Evolutionary conservation across 2,113 vertebrate species (phyloP).

Genomic region (Eptatretus burgeri): DNA sequence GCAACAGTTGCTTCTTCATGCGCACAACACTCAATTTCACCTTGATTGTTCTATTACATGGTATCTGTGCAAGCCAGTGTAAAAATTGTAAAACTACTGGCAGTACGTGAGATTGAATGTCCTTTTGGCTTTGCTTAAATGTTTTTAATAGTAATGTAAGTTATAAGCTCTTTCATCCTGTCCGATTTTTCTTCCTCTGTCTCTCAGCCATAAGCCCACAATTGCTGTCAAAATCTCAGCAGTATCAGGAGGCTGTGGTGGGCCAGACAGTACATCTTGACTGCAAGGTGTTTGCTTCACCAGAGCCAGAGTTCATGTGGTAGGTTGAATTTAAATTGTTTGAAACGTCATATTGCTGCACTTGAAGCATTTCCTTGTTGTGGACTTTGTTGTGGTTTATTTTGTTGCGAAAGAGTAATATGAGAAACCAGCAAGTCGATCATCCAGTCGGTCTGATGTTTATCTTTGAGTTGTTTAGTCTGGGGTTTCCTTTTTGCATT

Average conservation of each 20-base stretch:
- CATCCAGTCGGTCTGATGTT: background rate
- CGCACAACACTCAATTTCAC: no score
- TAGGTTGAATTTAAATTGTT: background rate
- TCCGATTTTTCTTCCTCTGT: no score
- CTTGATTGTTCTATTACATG: no score
- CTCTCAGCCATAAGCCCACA: no score
- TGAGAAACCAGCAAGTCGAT: background rate
- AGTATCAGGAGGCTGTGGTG: background rate
- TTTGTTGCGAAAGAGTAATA: background rate
- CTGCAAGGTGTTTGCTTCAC: conserved; percentile 1
- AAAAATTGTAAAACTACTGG: no score
- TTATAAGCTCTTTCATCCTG: no score
- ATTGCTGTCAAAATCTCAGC: no score
- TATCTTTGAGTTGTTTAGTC: background rate
- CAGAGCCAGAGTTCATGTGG: conserved; percentile 3
- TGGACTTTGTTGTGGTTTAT: background rate
- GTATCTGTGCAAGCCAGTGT: no score
- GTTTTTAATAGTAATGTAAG: no score
- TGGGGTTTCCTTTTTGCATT: background rate
- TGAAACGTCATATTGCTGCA: background rate
- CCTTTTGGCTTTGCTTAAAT: no score
- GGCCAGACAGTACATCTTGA: background rate
- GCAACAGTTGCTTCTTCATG: no score
- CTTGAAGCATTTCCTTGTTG: background rate
- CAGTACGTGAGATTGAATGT: no score